Evolutionary conservation across 2,888 invertebrate species (phyloP), one percentile per base, ranked within the genome.

Genomic region (Nemurella pictetii): DNA sequence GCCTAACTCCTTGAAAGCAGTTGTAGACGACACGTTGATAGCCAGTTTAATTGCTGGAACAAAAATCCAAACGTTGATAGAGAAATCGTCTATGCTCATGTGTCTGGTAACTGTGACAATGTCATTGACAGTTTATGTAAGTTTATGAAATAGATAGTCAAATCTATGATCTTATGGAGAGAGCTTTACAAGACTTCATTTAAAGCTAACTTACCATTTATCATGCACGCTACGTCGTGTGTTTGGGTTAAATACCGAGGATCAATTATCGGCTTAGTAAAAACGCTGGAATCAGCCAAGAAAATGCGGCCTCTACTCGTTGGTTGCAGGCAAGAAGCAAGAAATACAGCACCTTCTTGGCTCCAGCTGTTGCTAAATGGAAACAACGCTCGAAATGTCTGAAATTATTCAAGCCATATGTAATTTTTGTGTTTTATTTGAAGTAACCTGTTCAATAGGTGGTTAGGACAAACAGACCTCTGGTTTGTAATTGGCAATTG

Each of bases 231-330:
- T 4, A 95, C 89, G 88, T 97, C 96, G 78, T 91, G 89, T 0
- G 90, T 89, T 1, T 93, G 90, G 72, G 93, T 90, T 86, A 97
- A 90, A 89, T 96, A 97, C 86, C 95, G 94, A 0, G 96, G 95
- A 89, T 97, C 93, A 73, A 97, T 94, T 0, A 92, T 89, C 0
- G 96, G 96, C 27, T 93, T 92, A 12, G 92, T 91, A 0, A 91
- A 89, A 7, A 94, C 93, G 88, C 94, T 92, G 32, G 89, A 89
- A 55, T 93, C 92, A 20, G 89, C 89, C 0, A 96, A 89, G 0
- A 91, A 92, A 2, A 97, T 90, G 0, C 89, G 90, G 0, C 97
- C 97, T 84, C 94, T 92, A 86, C 96, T 96, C 81, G 91, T 91
- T 0, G 97, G 95, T 88, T 96, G 94, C 87, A 94, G 88, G 86